Evolutionary conservation across 2,113 vertebrate species (phyloP).

Genomic region (Pelusios castaneus): DNA sequence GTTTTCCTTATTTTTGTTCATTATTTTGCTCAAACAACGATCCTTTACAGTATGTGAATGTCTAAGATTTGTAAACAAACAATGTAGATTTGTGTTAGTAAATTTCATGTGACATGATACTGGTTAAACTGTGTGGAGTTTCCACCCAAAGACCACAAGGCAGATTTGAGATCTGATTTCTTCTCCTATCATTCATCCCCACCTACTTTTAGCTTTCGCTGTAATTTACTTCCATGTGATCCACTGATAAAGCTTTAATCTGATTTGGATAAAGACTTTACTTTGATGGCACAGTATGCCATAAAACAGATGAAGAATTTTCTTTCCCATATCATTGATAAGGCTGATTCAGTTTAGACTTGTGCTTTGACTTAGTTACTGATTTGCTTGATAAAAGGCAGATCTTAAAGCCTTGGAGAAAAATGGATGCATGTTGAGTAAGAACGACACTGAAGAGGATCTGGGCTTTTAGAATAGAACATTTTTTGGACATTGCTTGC

Average conservation of each 20-base stretch:
- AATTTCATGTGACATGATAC: neutral
- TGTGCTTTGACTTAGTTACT: conserved; percentile 64
- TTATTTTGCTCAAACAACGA: neutral
- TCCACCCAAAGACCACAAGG: neutral
- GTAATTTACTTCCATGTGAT: conserved; percentile 39
- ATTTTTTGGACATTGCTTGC: conserved; percentile 47
- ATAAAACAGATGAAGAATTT: conserved; percentile 53
- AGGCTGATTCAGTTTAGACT: conserved; percentile 46
- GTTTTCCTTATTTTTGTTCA: neutral
- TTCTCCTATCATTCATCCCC: neutral
- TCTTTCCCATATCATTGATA: conserved; percentile 63
- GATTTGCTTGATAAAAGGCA: conserved; percentile 69
- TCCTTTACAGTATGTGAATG: neutral
- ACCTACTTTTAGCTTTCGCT: conserved; percentile 6
- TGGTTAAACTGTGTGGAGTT: neutral
- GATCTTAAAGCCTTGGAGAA: conserved; percentile 13
- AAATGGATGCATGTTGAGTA: conserved; percentile 41
- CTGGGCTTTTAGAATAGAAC: conserved; percentile 4
- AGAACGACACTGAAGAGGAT: conserved; percentile 54
- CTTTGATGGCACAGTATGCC: conserved; percentile 4
- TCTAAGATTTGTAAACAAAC: neutral
- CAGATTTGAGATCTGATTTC: conserved; percentile 19
- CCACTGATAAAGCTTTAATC: conserved; percentile 47
- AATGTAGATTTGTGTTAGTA: conserved; percentile 16
- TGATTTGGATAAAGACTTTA: conserved; percentile 57